Conservation (phyloP, 2,113 vertebrate species). For the Butorides virescens region DNA sequence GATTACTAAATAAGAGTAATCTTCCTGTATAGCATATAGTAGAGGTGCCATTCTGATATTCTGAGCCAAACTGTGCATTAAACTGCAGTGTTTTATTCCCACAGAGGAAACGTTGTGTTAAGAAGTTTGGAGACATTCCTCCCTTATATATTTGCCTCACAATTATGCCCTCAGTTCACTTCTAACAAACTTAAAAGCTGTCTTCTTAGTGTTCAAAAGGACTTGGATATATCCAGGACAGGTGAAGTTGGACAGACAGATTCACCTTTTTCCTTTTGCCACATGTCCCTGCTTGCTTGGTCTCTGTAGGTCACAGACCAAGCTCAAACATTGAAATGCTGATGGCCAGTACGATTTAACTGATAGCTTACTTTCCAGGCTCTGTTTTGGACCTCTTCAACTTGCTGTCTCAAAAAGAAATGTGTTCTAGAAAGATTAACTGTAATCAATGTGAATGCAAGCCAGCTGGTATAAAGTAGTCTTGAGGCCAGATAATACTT, state of each 20-base stretch:
- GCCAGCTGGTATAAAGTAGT: neutral
- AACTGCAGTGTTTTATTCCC: neutral
- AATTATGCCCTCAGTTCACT: neutral
- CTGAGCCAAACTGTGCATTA: neutral
- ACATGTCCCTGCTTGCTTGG: neutral
- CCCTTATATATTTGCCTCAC: neutral
- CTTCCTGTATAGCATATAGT: neutral
- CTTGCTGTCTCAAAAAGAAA: neutral
- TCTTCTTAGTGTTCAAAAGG: neutral
- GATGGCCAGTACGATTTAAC: neutral
- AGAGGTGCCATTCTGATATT: neutral
- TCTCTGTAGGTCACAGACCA: neutral
- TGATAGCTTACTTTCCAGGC: neutral
- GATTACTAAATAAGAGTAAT: constrained; percentile 13
- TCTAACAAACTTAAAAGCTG: neutral
- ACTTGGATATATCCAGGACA: neutral
- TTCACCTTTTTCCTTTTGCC: neutral
- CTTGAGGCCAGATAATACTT: neutral
- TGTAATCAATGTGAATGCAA: neutral
- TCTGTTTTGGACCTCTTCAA: neutral
- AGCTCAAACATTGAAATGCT: neutral
- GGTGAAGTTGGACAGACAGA: neutral
- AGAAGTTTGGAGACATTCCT: neutral
- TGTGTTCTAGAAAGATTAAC: neutral
- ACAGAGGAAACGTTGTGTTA: neutral